Evolutionary conservation across 2,888 invertebrate genomes (phyloP).

Genomic region (Ariolimax columbianus): DNA sequence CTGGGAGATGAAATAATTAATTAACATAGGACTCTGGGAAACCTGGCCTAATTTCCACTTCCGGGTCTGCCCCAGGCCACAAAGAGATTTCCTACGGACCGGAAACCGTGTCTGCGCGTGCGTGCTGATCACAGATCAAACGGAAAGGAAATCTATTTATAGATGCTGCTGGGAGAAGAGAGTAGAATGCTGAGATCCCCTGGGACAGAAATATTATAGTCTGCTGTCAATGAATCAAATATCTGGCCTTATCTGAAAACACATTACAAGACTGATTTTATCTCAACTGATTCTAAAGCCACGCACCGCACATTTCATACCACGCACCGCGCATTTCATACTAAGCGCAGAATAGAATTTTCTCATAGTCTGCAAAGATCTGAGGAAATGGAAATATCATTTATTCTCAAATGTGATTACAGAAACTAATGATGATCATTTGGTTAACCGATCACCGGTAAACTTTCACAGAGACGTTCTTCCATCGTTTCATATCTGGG

Average conservation of each 20-base stretch:
- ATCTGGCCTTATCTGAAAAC: not conserved
- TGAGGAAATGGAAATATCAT: constrained; percentile 9
- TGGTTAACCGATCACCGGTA: not conserved
- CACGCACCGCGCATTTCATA: not conserved
- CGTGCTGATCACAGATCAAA: constrained; percentile 51
- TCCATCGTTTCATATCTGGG: not conserved
- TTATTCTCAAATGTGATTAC: constrained; percentile 12
- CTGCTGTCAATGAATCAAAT: not conserved
- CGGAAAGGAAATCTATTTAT: constrained; percentile 31
- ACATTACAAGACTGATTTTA: not conserved
- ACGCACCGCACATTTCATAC: not conserved
- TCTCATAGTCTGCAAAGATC: not conserved
- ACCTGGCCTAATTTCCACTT: constrained; percentile 49
- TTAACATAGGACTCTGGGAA: constrained; percentile 42
- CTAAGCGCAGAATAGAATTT: no score
- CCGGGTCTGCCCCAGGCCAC: constrained; percentile 47
- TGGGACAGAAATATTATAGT: constrained; percentile 9
- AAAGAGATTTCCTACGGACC: constrained; percentile 51
- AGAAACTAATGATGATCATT: not conserved
- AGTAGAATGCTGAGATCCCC: not conserved
- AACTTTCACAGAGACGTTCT: not conserved
- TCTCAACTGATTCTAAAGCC: not conserved
- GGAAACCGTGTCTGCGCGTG: constrained; percentile 51
- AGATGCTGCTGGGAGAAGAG: not conserved
- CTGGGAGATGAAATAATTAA: constrained; percentile 48